Base-by-base conservation (phyloP, 2,797 vertebrate genomes). In the Ara ararauna region DNA sequence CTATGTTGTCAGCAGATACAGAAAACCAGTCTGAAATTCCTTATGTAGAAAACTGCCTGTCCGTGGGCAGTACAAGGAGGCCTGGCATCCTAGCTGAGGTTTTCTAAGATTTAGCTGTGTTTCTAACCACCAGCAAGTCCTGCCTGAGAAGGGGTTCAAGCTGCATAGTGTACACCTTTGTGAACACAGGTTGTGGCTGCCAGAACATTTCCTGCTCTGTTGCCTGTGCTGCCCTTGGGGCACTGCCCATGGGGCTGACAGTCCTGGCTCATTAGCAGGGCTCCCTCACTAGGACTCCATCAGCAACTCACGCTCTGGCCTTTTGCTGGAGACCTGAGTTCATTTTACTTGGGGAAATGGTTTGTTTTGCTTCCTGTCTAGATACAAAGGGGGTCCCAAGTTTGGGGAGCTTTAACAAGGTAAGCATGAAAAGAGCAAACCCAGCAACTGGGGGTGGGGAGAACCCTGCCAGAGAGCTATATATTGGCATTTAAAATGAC, bases 351-450 rank as follows among this genome's bases (percentile, higher is more conserved):
- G 58, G 50, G 47, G n/a, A 88, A 93, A 88, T 66, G 66, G 42
- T 78, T 94, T 86, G 66, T 30, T 94, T 96, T 68, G n/a, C 87
- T 91, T 91, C 85, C 45, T 58, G 72, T 85, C 87, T 86, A 72
- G 73, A 32, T 86, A 27, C 4, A 23, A 75, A 66, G 62, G 19
- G 53, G 29, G 6, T 93, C 38, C 76, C 42, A 17, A 26, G 53
- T 83, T 91, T 87, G 13, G 62, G 34, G 38, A 81, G 8, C 16
- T 27, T 77, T 75, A 77, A 64, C 48, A 53, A 75, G 68, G n/a
- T 42, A 62, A 85, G 53, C 48, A 40, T 73, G 72, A 42, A 80
- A 91, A 48, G 22, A 32, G 51, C 2, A 3, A 92, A 87, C 36
- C 13, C 50, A 75, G 66, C 29, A 54, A n/a, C 2, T 87, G 44